Percentiles rank a stretch among this genome's conserved stretches.
Evolutionary conservation across 2,888 invertebrate species (phyloP).

Genomic region (Mongoloraphidia duomilia): DNA sequence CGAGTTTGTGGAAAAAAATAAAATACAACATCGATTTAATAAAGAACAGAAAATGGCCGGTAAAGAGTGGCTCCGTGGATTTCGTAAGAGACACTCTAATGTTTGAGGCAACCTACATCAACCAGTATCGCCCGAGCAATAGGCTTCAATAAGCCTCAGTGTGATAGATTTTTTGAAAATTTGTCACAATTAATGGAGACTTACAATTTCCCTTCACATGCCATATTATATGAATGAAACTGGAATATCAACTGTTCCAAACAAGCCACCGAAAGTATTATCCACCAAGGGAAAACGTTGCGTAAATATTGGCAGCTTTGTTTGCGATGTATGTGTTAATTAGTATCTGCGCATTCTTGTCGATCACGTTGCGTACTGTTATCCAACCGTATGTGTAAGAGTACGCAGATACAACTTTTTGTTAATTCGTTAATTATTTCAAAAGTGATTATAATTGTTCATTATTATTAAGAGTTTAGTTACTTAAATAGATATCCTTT

Average conservation of each 20-base stretch:
- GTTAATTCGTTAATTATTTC: too few relatives aligned
- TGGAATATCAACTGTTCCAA: slow-evolving; percentile 12
- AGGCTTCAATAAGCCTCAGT: slow-evolving; percentile 18
- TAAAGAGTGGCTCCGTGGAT: slow-evolving; percentile 8
- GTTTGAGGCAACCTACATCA: slow-evolving; percentile 18
- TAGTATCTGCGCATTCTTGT: too few relatives aligned
- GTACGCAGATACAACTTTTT: too few relatives aligned
- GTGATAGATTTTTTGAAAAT: slow-evolving; percentile 17
- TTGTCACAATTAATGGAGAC: slow-evolving; percentile 13
- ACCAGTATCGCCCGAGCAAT: slow-evolving; percentile 19
- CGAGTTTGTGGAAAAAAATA: slow-evolving; percentile 11
- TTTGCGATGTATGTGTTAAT: too few relatives aligned
- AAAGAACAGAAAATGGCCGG: slow-evolving; percentile 9
- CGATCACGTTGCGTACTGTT: too few relatives aligned
- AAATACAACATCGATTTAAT: slow-evolving; percentile 13
- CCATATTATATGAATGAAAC: too few relatives aligned
- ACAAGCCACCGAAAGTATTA: slow-evolving; percentile 10
- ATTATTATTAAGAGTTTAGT: too few relatives aligned
- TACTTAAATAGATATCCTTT: too few relatives aligned
- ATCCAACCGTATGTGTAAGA: too few relatives aligned
- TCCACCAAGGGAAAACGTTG: slow-evolving; percentile 11
- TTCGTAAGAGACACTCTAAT: slow-evolving; percentile 9
- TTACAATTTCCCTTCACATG: slow-evolving; percentile 15
- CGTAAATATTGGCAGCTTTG: too few relatives aligned
- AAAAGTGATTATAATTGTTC: too few relatives aligned